Base-by-base conservation (phyloP, 2,888 invertebrate species). In the Eugnorisma glareosa region DNA sequence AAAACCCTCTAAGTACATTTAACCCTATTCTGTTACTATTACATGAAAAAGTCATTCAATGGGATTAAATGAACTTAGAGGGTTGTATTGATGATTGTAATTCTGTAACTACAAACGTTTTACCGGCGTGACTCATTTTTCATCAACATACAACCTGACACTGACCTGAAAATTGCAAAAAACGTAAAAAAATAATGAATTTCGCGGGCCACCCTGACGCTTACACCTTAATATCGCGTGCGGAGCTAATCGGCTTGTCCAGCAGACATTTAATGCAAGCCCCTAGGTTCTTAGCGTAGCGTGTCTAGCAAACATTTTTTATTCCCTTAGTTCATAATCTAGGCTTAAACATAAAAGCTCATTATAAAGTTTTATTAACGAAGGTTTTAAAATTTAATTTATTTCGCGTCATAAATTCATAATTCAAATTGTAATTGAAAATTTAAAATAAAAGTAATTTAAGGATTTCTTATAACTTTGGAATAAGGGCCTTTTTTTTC, bases 221-320 rank as follows among this genome's bases (percentile, higher is more conserved):
- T n/a, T n/a, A n/a, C n/a, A n/a, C n/a, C n/a, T 61, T 67, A 45
- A 59, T 35, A 59, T 73, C 61, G 79, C 79, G 76, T 76, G 81
- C 28, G 21, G 57, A 45, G 69, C 43, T 77, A 77, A 77, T 77
- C 75, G 69, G 83, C 74, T 80, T 75, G 59, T 51, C 67, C 75
- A 70, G 43, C 72, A 54, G 48, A 71, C 74, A 79, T 81, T 75
- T 72, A 71, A 72, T 76, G 54, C 37, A 67, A 77, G 57, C 45
- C 40, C n/a, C 31, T n/a, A 21, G 11, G 51, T 67, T 43, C 31
- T 59, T 51, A 67, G n/a, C 51, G 21, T 77, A 15, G 82, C 85
- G 72, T 85, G 86, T 74, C 28, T 28, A 37, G 48, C 54, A 51
- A 79, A 54, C 70, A 61, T 73, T 78, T 67, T 71, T 78, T 75